These are phyloP conservation scores for Cataglyphis altisquamis DNA, from an alignment of 2,888 invertebrate genomes.

Conservation along the genomic window DNA sequence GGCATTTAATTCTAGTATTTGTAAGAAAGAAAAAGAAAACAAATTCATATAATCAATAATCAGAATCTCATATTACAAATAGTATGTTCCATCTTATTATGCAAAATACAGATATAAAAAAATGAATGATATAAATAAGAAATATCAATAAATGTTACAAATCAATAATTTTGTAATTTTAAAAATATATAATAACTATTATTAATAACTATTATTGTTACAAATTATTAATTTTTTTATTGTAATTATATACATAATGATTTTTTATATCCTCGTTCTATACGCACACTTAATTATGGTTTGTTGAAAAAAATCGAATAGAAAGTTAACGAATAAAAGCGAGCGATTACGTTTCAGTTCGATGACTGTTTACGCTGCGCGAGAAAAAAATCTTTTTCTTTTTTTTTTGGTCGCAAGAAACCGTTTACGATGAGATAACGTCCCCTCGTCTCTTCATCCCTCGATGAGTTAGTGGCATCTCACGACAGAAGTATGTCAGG, in stretches of 20 bases:
- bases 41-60: not conserved
- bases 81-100: not conserved
- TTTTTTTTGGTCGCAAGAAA: conserved; percentile 7
- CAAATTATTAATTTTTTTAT: not conserved
- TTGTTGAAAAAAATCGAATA: not conserved
- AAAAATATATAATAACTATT: not conserved
- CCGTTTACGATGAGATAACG: conserved; percentile 2
- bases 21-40: not conserved
- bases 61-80: not conserved
- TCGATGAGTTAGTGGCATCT: conserved; percentile 1
- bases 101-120: not conserved
- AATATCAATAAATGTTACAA: no score
- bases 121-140: no score
- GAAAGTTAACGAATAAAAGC: not conserved
- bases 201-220: conserved; percentile 16
- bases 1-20: conserved; percentile 8
- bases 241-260: not conserved
- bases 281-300: not conserved
- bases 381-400: not conserved
- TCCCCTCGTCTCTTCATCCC: conserved; percentile 41
- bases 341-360: not conserved
- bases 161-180: not conserved
- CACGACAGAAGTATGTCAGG: conserved; percentile 72
- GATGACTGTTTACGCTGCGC: not conserved
- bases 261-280: not conserved